Percentiles rank a stretch among this genome's conserved stretches.
Evolutionary conservation across 2,113 vertebrate species (phyloP).

Genomic region (Girardinichthys multiradiatus): DNA sequence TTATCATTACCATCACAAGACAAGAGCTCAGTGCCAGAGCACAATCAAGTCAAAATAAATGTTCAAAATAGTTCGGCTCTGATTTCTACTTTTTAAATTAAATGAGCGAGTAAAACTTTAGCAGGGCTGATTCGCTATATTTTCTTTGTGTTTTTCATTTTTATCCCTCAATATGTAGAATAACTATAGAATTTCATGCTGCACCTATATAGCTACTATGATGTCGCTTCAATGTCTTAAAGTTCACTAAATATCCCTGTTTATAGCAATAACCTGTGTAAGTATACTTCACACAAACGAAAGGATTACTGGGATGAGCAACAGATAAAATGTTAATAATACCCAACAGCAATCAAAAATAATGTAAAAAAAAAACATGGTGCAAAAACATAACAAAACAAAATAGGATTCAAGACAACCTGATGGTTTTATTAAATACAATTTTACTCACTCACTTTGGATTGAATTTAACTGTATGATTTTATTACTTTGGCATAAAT

Average conservation of each 20-base stretch:
- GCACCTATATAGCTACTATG: background rate
- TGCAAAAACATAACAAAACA: background rate
- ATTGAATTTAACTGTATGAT: too few relatives aligned
- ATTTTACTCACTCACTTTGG: too few relatives aligned
- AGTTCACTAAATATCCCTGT: background rate
- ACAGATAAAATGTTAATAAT: background rate
- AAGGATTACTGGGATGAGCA: background rate
- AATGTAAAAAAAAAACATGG: background rate
- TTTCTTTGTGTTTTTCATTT: background rate
- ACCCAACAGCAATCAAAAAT: background rate
- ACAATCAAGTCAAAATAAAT: background rate
- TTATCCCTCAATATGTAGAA: background rate
- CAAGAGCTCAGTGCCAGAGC: too few relatives aligned
- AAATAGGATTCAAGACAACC: too few relatives aligned
- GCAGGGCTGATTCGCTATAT: background rate
- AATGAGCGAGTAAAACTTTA: background rate
- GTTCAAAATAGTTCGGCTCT: background rate
- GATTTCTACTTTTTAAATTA: background rate
- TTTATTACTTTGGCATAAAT: too few relatives aligned
- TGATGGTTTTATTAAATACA: too few relatives aligned
- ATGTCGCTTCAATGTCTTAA: background rate
- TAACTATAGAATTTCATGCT: too few relatives aligned
- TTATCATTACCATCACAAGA: too few relatives aligned
- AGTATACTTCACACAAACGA: background rate
- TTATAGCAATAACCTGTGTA: background rate